Conservation (phyloP, 2,113 vertebrate species). For the Cyanoderma ruficeps region DNA sequence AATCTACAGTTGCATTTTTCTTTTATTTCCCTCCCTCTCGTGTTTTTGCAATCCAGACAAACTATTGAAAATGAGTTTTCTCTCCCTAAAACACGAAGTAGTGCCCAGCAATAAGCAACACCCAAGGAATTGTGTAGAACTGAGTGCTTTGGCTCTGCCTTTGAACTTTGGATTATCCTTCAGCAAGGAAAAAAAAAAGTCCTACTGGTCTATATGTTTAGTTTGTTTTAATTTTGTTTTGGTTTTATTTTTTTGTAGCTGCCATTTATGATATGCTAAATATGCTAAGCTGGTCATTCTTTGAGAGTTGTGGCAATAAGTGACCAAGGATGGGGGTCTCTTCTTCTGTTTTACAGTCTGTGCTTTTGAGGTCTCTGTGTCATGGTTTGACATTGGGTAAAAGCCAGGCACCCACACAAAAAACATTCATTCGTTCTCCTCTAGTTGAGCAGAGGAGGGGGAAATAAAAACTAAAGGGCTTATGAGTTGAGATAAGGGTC, state of each 20-base stretch:
- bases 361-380: not conserved
- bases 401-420: not conserved
- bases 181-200: not conserved
- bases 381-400: not conserved
- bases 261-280: not conserved
- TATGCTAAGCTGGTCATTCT: not conserved
- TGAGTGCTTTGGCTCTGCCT: not conserved
- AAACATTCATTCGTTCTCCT: not conserved
- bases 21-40: not conserved
- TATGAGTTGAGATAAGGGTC: too few species aligned
- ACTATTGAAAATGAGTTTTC: not conserved
- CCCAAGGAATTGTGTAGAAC: not conserved
- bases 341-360: not conserved
- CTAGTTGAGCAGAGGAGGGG: not conserved
- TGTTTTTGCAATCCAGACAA: not conserved
- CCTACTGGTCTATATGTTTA: not conserved
- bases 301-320: not conserved
- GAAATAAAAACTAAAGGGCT: not conserved
- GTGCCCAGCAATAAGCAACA: not conserved
- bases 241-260: too few species aligned
- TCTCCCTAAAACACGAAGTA: not conserved
- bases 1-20: not conserved
- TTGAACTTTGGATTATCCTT: not conserved
- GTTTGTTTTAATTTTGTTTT: too few species aligned
- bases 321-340: not conserved